phyloP scores from a whole-genome alignment of 2,113 vertebrate genomes.

The Eurypyga helias region DNA sequence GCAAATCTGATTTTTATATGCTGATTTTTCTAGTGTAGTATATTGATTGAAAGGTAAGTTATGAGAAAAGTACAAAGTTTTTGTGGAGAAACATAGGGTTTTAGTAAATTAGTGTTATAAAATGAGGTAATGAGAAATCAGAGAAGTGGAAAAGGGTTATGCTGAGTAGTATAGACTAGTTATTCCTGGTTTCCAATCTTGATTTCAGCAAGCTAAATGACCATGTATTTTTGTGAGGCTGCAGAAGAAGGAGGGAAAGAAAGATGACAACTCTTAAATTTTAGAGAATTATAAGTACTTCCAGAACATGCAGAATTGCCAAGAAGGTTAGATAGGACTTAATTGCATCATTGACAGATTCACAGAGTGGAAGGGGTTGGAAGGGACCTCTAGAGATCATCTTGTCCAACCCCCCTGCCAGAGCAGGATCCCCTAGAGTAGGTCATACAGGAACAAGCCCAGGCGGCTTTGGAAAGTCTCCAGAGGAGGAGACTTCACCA shows the following conservation, averaged over 20 bases:
- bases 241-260: neutral
- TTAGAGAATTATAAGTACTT: neutral
- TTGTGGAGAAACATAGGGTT: neutral
- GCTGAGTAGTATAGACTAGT: too few species aligned
- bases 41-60: neutral
- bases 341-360: neutral
- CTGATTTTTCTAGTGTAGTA: neutral
- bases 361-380: too few species aligned
- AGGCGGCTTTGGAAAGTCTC: too few species aligned
- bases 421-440: too few species aligned
- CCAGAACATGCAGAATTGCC: neutral
- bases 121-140: neutral
- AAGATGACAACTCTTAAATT: neutral
- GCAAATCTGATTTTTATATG: neutral
- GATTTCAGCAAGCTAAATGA: neutral
- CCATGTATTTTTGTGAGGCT: neutral
- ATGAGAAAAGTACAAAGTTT: neutral
- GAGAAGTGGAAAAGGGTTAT: neutral
- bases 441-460: too few species aligned
- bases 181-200: neutral
- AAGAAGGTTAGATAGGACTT: neutral
- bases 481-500: too few species aligned
- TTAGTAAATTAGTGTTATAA: neutral
- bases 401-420: too few species aligned
- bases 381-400: too few species aligned